A percentile compares a stretch with the other conserved stretches of the same genome.
Conservation (phyloP, 2,797 vertebrate species). For the Rhinogobio ventralis region DNA sequence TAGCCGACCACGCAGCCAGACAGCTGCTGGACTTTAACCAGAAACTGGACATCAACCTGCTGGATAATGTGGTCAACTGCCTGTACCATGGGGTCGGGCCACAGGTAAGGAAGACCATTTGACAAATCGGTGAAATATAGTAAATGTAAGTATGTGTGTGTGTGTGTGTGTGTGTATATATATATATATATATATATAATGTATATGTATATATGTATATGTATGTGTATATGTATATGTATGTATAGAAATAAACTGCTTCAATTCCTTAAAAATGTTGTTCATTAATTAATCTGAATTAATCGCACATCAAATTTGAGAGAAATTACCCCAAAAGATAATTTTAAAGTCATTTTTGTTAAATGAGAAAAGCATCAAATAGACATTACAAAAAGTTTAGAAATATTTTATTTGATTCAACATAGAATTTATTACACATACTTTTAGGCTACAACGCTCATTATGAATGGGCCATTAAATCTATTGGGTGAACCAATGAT, state of each 20-base stretch:
- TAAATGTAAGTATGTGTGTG: neutral
- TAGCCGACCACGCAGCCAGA: constrained; percentile 99
- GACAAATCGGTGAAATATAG: neutral
- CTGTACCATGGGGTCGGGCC: constrained; percentile 98
- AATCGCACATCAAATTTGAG: neutral
- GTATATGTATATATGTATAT: too few species aligned
- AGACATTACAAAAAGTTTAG: neutral
- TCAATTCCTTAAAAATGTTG: too few species aligned
- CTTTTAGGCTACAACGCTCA: neutral
- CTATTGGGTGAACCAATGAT: neutral
- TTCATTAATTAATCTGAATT: neutral
- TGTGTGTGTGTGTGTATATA: rapidly evolving
- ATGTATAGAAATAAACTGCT: too few species aligned
- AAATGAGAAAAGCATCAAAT: neutral
- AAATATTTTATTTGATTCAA: neutral
- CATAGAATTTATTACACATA: neutral
- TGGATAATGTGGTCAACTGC: constrained; percentile 99
- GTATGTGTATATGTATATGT: too few species aligned
- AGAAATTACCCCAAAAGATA: neutral
- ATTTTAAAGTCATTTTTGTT: neutral
- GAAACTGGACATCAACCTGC: constrained; percentile 99
- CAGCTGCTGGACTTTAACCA: constrained; percentile 99
- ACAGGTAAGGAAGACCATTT: constrained; percentile 85
- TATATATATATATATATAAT: too few species aligned
- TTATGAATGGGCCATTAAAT: neutral